Conservation (phyloP, 2,888 invertebrate species). For the Rhingia rostrata region DNA sequence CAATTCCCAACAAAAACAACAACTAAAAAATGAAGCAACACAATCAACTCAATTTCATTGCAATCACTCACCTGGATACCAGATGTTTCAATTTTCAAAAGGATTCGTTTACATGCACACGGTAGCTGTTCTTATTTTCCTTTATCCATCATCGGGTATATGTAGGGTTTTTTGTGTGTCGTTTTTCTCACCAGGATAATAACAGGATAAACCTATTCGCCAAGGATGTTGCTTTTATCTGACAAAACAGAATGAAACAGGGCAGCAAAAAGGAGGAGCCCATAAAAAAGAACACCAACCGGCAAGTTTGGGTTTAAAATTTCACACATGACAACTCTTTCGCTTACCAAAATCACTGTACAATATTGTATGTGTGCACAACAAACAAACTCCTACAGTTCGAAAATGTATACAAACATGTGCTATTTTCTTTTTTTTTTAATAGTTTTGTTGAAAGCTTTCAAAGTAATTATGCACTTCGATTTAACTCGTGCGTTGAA, state of each 20-base stretch:
- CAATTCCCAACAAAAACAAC: not conserved
- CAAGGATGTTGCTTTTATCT: slow-evolving; percentile 53
- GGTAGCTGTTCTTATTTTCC: slow-evolving; percentile 40
- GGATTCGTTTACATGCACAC: slow-evolving; percentile 69
- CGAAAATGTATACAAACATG: not conserved
- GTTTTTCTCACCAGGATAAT: slow-evolving; percentile 34
- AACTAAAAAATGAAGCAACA: slow-evolving; percentile 20
- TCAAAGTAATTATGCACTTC: slow-evolving; percentile 64
- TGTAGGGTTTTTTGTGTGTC: slow-evolving; percentile 14
- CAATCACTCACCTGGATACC: slow-evolving; percentile 74
- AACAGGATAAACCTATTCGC: slow-evolving; percentile 40
- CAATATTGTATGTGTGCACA: slow-evolving; percentile 6
- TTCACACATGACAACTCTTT: slow-evolving; percentile 69
- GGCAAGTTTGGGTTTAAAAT: slow-evolving; percentile 53
- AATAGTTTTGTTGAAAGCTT: slow-evolving; percentile 30
- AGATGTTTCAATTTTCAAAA: slow-evolving; percentile 74
- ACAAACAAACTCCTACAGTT: not conserved
- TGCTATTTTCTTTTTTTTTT: not conserved
- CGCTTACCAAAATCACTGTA: slow-evolving; percentile 53
- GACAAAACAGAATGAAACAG: slow-evolving; percentile 21
- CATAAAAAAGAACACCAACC: not conserved
- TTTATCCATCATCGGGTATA: slow-evolving; percentile 47
- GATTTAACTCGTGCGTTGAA: slow-evolving; percentile 17
- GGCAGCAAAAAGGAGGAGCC: not conserved
- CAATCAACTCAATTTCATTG: slow-evolving; percentile 73